Evolutionary conservation across 1,140 invertebrate species (phyloP), one percentile per base, ranked within the genome.

Genomic region (Alviniconcha marisindica): DNA sequence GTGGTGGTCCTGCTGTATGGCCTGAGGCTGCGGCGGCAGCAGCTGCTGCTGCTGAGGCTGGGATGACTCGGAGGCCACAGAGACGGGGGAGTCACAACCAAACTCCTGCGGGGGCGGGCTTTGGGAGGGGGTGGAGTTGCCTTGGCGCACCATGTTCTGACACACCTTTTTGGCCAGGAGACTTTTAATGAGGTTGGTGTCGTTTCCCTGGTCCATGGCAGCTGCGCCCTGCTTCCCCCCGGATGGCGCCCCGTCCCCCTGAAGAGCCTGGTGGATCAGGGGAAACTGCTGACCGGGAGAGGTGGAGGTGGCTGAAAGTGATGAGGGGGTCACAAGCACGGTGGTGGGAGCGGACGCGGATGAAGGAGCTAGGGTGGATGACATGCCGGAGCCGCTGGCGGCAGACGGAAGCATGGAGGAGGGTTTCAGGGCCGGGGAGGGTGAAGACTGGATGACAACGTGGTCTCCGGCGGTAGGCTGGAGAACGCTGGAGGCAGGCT

Each of bases 141-240:
- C 76, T 38, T 36, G 63, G 15, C 44, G 51, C 48, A 71, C 56
- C 77, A 76, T 66, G 38, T 82, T 88, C 74, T 90, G 89, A 42
- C 82, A 88, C 94, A 97, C 96, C 95, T 97, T 97, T 92, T 95
- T 97, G 86, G 96, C 96, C 93, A 97, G 93, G 81, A 97, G 94
- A 93, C 95, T 97, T 94, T 97, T 97, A 90, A 97, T 97, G 88
- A 97, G 94, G 82, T 85, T 87, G 2, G 88, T 87, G 28, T 91
- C 87, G 33, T 66, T 80, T 28, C 56, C 56, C 60, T 80, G 78
- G 28, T 77, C 78, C 31, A 14, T 28, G 18, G 10, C 40, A 3
- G 40, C 12, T 14, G 38, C 31, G 24, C 51, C 33, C 28, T 15
- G 31, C 31, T 44, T 66, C 1, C 56, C 78, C n/a, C 31, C 33